Base-by-base conservation (phyloP, 2,113 vertebrate species). In the Gallinago undulata region DNA sequence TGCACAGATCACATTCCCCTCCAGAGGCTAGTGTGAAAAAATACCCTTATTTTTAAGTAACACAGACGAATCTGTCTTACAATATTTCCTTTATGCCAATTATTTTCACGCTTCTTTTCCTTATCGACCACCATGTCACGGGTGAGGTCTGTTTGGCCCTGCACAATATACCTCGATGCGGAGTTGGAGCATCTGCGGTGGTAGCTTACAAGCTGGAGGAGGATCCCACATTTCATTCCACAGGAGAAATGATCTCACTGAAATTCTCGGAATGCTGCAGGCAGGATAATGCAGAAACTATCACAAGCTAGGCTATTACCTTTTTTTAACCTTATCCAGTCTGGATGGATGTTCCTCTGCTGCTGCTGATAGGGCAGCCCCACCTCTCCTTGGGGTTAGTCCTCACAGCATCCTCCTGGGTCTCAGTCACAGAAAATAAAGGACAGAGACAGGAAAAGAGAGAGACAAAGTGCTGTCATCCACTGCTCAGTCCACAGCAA, bases 311-410 rank as follows among this genome's bases (percentile, higher is more conserved):
- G 9, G 10, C 27, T 72, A 22, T 48, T 63, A 37, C 5, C 4
- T 48, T 69, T 86, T 39, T 63, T 80, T 24, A 41, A 51, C 78
- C 78, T 75, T 47, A 25, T 53, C 63, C 63, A 59, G 22, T 3
- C 47, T 48, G 4, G 0, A 19, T 74, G 50, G 27, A 15, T 47
- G 17, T 31, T 81, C 12, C 6, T 39, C 24, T 67, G 56, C 41
- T 89, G 19, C 11, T 0, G 1, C 6, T 55, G 31, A 5, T 28
- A 48, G 33, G 1, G 0, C 33, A 57, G 68, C 6, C 10, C 8
- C 63, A 48, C 6, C 4, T 69, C 28, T 59, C 39, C 35, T 82
- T 88, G 67, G 59, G 2, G 0, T 33, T 59, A 63, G 23, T 53
- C 51, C 50, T 55, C 35, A 25, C 25, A 53, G 19, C 37, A 77